Percentiles rank a stretch among this genome's conserved stretches.
Evolutionary conservation across 2,797 vertebrate genomes (phyloP).

Genomic region (Denticeps clupeoides): DNA sequence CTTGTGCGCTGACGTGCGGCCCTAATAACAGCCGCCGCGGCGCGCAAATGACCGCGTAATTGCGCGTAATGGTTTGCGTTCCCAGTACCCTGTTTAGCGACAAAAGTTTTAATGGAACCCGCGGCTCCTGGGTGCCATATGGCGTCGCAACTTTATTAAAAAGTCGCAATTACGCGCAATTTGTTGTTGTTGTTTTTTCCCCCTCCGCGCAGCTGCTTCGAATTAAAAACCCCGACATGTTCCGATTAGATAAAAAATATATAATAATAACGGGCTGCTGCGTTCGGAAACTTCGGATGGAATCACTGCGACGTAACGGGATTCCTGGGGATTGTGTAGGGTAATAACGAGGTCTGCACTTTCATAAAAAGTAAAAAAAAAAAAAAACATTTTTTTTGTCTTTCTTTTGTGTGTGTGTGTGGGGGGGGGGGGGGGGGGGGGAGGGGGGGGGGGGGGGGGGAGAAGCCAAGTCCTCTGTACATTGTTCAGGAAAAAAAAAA

Average conservation of each 20-base stretch:
- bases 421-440: no score
- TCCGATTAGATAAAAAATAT: no score
- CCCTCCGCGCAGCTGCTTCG: slow-evolving; percentile 33
- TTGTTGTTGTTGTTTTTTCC: slow-evolving; percentile 28
- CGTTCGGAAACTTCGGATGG: slow-evolving; percentile 21
- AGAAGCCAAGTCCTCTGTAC: background rate
- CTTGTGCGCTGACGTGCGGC: no score
- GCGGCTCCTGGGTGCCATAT: slow-evolving; percentile 39
- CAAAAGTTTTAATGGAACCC: slow-evolving; percentile 36
- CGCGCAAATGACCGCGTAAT: slow-evolving; percentile 34
- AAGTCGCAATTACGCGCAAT: slow-evolving; percentile 32
- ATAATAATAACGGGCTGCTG: no score
- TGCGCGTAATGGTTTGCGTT: slow-evolving; percentile 33
- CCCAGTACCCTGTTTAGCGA: slow-evolving; percentile 23
- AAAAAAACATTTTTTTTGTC: no score
- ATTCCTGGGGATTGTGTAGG: no score
- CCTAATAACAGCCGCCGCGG: no score
- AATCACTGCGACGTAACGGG: no score
- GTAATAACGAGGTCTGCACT: no score
- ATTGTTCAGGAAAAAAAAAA: no score
- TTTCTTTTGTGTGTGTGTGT: no score
- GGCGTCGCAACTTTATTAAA: slow-evolving; percentile 28
- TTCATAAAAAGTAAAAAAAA: no score
- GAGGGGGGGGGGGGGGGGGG: background rate
- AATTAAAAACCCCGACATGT: slow-evolving; percentile 33